These are phyloP conservation scores for Onychomys arenicola DNA, from an alignment of 2,797 vertebrate species.

Conservation along the genomic window DNA sequence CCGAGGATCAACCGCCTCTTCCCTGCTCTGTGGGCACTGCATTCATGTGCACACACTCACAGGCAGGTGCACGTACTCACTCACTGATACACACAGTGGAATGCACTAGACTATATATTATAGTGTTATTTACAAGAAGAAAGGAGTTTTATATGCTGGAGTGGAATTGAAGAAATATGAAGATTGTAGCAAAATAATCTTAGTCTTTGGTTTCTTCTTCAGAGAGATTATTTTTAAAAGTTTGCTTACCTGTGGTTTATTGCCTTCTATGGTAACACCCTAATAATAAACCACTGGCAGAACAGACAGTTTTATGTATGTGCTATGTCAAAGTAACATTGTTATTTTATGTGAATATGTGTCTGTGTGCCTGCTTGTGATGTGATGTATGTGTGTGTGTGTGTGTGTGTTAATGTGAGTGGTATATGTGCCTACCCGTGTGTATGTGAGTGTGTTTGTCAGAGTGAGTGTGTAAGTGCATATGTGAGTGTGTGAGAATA, in stretches of 20 bases:
- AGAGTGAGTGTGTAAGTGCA: neutral
- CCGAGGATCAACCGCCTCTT: neutral
- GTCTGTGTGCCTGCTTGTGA: neutral
- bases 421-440: neutral
- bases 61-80: neutral
- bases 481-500: neutral
- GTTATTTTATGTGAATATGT: neutral
- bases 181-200: neutral
- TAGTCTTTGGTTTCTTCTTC: neutral
- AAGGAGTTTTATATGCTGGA: neutral
- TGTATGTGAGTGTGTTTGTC: neutral
- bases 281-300: neutral
- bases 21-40: neutral
- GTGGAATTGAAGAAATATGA: constrained; percentile 14
- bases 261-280: neutral
- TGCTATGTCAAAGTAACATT: neutral
- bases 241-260: neutral
- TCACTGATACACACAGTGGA: neutral
- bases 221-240: neutral
- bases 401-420: neutral
- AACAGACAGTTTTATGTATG: neutral
- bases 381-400: no score
- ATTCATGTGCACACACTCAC: neutral
- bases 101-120: neutral
- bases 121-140: neutral